Conservation (phyloP, 2,113 vertebrate species). For the Peromyscus leucopus region DNA sequence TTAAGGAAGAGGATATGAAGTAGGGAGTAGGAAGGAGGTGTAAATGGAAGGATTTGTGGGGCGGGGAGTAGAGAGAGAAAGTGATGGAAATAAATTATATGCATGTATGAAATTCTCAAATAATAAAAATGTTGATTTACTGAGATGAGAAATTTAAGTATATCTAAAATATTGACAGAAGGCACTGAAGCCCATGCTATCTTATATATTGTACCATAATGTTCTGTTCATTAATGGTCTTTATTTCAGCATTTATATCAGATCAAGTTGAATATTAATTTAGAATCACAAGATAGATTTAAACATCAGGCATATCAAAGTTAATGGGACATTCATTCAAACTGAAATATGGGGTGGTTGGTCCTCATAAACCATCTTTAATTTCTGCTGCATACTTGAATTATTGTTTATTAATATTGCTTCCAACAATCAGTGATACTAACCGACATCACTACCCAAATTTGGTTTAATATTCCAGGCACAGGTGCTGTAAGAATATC, state of each 20-base stretch:
- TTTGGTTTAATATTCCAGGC: constrained; percentile 88
- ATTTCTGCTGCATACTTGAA: background rate
- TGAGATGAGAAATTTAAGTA: background rate
- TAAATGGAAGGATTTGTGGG: background rate
- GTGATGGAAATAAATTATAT: no score
- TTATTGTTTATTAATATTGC: background rate
- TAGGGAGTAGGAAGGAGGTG: background rate
- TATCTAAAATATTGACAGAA: constrained; percentile 41
- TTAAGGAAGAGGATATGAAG: background rate
- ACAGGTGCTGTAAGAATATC: constrained; percentile 91
- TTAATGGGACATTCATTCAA: constrained; percentile 23
- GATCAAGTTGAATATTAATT: constrained; percentile 42
- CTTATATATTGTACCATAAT: background rate
- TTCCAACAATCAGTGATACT: constrained; percentile 82
- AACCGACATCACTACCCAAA: constrained; percentile 92
- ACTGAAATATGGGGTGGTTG: background rate
- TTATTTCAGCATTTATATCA: constrained; percentile 34
- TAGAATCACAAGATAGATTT: constrained; percentile 36
- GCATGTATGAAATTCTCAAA: background rate
- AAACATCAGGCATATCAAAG: constrained; percentile 25
- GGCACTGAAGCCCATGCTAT: background rate
- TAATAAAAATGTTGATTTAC: constrained; percentile 30
- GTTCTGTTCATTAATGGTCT: constrained; percentile 2
- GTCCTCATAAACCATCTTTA: background rate
- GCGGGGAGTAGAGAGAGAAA: background rate